Base-by-base conservation (phyloP, 2,113 vertebrate genomes). In the Epinephelus lanceolatus region DNA sequence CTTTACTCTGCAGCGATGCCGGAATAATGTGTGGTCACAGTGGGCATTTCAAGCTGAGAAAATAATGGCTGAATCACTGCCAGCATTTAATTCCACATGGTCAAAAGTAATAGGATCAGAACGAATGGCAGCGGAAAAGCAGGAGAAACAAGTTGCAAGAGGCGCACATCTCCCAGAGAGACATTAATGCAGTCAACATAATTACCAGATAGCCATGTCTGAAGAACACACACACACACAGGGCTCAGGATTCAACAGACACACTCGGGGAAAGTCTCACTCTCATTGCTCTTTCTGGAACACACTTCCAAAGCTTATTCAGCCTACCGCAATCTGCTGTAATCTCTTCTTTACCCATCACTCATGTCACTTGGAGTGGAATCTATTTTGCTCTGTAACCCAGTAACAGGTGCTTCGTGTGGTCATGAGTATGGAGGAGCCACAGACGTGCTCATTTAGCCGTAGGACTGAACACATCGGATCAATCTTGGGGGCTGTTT, bases 41-140 rank as follows among this genome's bases (percentile, higher is more conserved):
- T 55, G 18, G 89, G 86, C 81, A 82, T 81, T 89, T 67, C 27
- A 69, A 73, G 86, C 77, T 78, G 77, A 80, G 80, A 84, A 76
- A 86, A 67, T 85, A 76, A 88, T 75, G 77, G 59, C 25, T 42
- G 33, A 74, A 79, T 86, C 59, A 81, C 63, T 69, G 74, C 45
- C 52, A 56, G 67, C 82, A 85, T 89, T 91, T 87, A 80, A 81
- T 92, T 93, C 61, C 71, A 90, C 73, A 55, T 76, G 63, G 71
- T 78, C 84, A 80, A 78, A 91, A 79, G 83, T 86, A 88, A 89
- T 76, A 81, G 57, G 59, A 84, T 75, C 53, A 71, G 57, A 88
- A 61, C 2, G 37, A 80, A 74, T 83, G 51, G 76, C 56, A 61
- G 49, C 5, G 40, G 78, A 80, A 87, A 80, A 75, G 65, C 47